These are phyloP conservation scores for Nansenia antarctica DNA, from an alignment of 2,113 vertebrate species.

Conservation along the genomic window DNA sequence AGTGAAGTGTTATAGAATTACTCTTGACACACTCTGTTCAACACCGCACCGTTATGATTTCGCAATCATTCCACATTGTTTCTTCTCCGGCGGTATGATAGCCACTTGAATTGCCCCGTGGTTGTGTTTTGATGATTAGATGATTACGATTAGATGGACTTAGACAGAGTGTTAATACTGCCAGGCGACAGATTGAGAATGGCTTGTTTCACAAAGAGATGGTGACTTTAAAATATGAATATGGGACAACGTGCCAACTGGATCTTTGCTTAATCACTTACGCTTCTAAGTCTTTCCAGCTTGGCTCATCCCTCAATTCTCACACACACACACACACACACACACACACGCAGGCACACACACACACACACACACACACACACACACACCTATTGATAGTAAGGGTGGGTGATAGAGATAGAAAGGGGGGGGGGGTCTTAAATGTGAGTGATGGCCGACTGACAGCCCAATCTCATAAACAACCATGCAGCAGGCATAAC, in stretches of 20 bases:
- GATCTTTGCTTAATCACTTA: neutral
- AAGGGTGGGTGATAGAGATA: neutral
- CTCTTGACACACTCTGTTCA: neutral
- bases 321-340: neutral
- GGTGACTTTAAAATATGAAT: neutral
- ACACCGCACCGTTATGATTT: no score
- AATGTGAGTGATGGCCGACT: slow-evolving; percentile 27
- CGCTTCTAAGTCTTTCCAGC: neutral
- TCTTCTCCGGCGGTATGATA: neutral
- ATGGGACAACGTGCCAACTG: neutral
- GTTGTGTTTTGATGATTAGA: no score
- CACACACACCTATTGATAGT: neutral
- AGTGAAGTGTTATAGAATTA: neutral
- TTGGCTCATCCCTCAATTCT: neutral
- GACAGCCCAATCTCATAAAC: slow-evolving; percentile 45
- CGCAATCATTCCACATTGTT: neutral
- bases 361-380: neutral
- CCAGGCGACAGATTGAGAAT: neutral
- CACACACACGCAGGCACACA: neutral
- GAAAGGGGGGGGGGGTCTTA: slow-evolving; percentile 8
- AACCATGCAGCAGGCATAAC: slow-evolving; percentile 6
- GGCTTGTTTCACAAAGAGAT: neutral
- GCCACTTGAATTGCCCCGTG: neutral
- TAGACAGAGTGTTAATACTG: neutral
- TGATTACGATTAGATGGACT: neutral